Conservation (phyloP, 2,888 invertebrate species). For the Nemapogon koenigi region DNA sequence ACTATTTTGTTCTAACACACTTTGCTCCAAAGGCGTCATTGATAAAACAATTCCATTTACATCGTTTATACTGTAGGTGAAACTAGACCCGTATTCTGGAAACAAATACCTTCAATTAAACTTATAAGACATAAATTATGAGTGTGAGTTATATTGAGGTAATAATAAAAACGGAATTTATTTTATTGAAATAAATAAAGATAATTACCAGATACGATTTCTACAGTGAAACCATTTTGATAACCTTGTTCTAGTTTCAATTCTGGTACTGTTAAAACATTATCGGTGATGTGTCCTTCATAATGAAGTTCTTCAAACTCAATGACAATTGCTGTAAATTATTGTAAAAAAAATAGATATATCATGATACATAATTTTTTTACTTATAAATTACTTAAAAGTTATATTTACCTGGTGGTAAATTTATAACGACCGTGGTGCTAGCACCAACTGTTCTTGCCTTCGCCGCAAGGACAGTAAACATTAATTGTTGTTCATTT, state of each 20-base stretch:
- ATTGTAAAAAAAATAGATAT: no score
- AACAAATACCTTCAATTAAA: constrained; percentile 14
- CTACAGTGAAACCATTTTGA: constrained; percentile 20
- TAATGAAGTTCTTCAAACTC: constrained; percentile 35
- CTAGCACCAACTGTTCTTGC: constrained; percentile 38
- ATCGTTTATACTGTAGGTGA: constrained; percentile 18
- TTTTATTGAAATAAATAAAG: no score
- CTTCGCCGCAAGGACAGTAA: constrained; percentile 31
- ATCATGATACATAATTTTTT: no score
- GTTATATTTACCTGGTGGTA: constrained; percentile 32
- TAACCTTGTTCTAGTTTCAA: constrained; percentile 38
- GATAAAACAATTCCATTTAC: constrained; percentile 27
- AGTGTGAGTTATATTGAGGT: no score
- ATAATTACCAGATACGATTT: constrained; percentile 19
- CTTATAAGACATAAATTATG: not conserved
- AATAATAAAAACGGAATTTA: no score
- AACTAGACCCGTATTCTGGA: constrained; percentile 30
- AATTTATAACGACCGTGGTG: constrained; percentile 30
- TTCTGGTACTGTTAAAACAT: constrained; percentile 19
- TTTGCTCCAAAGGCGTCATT: constrained; percentile 25
- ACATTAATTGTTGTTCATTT: constrained; percentile 22
- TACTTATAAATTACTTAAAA: no score
- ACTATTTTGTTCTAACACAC: constrained; percentile 28
- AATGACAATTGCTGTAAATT: constrained; percentile 32
- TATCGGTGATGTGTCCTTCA: constrained; percentile 32